phyloP scores from a whole-genome alignment of 2,888 invertebrate genomes.

The Spilarctia lutea region DNA sequence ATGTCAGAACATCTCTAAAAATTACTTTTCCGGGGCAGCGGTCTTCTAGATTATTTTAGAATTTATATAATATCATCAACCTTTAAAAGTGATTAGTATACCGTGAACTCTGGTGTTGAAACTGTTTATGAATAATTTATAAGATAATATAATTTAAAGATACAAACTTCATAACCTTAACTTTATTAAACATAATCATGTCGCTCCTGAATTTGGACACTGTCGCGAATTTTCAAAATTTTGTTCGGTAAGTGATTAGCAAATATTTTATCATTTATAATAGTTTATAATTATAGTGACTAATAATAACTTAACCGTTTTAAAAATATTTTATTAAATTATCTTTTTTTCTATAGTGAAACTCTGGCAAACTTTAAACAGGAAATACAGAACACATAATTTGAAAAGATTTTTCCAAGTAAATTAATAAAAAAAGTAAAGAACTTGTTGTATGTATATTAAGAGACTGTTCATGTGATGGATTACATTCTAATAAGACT shows the following conservation, averaged over 20 bases:
- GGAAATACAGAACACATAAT: neutral
- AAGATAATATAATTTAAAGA: neutral
- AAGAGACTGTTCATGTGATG: neutral
- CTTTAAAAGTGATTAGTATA: slow-evolving; percentile 8
- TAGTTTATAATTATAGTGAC: too few relatives aligned
- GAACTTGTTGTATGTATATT: neutral
- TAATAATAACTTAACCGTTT: neutral
- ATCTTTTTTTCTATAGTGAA: neutral
- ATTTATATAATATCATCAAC: slow-evolving; percentile 1
- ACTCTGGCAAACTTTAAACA: neutral
- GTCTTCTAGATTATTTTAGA: slow-evolving; percentile 29
- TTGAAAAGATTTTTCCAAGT: neutral
- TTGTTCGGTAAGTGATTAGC: slow-evolving; percentile 66
- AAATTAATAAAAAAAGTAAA: too few relatives aligned
- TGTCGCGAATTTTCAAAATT: slow-evolving; percentile 81
- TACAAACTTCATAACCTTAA: slow-evolving; percentile 54
- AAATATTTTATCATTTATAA: neutral
- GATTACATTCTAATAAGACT: neutral
- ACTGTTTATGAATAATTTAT: neutral
- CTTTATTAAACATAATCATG: slow-evolving; percentile 72
- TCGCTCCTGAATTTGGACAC: slow-evolving; percentile 81
- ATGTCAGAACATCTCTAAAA: slow-evolving; percentile 3
- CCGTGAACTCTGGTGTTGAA: slow-evolving; percentile 1
- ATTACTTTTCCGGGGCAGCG: slow-evolving; percentile 11
- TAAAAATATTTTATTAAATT: neutral